A percentile compares a stretch with the other conserved stretches of the same genome.
These are phyloP conservation scores for Lumbricus terrestris DNA, from an alignment of 2,888 invertebrate species.

Conservation along the genomic window DNA sequence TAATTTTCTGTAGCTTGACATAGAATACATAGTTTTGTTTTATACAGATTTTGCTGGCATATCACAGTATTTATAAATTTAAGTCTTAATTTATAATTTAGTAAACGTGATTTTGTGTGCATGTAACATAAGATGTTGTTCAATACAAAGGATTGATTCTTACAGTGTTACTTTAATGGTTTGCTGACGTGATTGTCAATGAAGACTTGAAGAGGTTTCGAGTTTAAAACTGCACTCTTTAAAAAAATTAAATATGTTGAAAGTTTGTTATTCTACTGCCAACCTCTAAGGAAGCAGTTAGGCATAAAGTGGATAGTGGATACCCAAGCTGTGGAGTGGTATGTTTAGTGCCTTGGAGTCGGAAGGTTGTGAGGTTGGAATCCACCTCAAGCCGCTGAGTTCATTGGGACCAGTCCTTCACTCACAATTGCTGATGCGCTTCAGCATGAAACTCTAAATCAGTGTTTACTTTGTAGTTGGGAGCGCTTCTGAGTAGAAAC, in stretches of 20 bases:
- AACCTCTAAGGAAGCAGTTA: background rate
- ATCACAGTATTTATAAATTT: conserved; percentile 3
- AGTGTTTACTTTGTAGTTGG: no score
- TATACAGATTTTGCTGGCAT: background rate
- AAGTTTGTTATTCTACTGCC: background rate
- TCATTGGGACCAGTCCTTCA: no score
- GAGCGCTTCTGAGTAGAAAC: no score
- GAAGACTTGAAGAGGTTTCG: background rate
- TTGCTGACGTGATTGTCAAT: background rate
- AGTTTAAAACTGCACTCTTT: background rate
- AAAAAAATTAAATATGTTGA: background rate
- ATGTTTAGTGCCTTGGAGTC: no score
- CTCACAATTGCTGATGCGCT: no score
- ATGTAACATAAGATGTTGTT: background rate
- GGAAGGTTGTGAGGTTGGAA: no score
- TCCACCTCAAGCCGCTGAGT: no score
- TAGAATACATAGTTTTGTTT: background rate
- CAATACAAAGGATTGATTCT: background rate
- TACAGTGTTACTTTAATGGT: background rate
- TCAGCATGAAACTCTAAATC: no score
- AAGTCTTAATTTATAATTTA: background rate
- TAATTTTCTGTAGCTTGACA: background rate
- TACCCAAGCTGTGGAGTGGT: background rate
- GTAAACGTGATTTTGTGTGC: background rate
- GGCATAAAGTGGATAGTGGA: background rate